A percentile compares a stretch with the other conserved stretches of the same genome.
phyloP scores from a whole-genome alignment of 2,888 invertebrate genomes.

The Hypolimnas misippus region DNA sequence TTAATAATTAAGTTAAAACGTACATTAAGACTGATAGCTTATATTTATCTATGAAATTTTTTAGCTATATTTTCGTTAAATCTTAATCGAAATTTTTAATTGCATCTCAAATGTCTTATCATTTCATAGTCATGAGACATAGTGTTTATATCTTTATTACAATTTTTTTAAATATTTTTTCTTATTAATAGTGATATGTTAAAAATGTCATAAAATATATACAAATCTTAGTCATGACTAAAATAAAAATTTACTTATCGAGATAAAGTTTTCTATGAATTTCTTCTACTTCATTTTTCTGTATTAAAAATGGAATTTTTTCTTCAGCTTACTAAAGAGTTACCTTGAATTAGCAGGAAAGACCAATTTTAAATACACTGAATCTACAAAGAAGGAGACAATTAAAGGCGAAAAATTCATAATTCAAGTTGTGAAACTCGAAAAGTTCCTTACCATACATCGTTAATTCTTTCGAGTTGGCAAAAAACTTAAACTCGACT shows the following conservation, averaged over 20 bases:
- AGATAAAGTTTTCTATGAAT: not conserved
- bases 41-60: too few species aligned
- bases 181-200: too few species aligned
- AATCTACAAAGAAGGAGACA: slow-evolving; percentile 33
- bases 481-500: slow-evolving; percentile 58
- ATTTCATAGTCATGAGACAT: too few species aligned
- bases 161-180: not conserved
- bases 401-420: slow-evolving; percentile 39
- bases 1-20: too few species aligned
- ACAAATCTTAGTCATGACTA: not conserved
- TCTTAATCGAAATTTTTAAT: too few species aligned
- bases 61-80: too few species aligned
- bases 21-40: too few species aligned
- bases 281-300: slow-evolving; percentile 6
- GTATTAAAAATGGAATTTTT: slow-evolving; percentile 4
- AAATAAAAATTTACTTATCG: slow-evolving; percentile 10
- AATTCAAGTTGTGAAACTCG: slow-evolving; percentile 29
- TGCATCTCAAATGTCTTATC: too few species aligned
- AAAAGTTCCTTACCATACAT: slow-evolving; percentile 42
- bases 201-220: not conserved
- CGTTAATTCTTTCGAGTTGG: slow-evolving; percentile 58
- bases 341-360: slow-evolving; percentile 15
- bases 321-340: not conserved
- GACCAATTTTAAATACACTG: slow-evolving; percentile 28
- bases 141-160: too few species aligned